Base-by-base conservation (phyloP, 1,140 invertebrate genomes). In the Euura saliciscinereae region DNA sequence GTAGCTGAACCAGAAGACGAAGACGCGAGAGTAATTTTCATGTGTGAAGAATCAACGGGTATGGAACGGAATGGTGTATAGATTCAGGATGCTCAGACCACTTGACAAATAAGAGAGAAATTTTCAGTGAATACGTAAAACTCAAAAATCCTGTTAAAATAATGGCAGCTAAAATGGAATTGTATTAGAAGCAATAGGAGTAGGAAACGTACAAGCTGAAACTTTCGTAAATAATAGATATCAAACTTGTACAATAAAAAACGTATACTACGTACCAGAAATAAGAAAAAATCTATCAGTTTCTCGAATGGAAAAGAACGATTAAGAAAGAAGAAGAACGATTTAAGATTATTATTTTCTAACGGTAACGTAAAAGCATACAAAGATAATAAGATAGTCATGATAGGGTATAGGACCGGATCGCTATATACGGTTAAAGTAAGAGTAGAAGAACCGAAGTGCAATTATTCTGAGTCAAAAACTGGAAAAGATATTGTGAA, bases 381-480 rank as follows among this genome's bases (percentile, higher is more conserved):
- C 46, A 51, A 6, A 51, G 46, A 51, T 7, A 51, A 11, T 51
- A 51, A 51, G 6, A 51, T 51, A 51, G 46, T 51, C 11, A 51
- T 51, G 46, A 51, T 51, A 7, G 46, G 46, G 46, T 11, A 51
- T 51, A 51, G 46, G 46, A 51, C 6, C 1, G 46, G 46, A 51
- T 51, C 46, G 6, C 11, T 51, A 51, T 51, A 51, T 11, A 51
- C 46, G 11, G 46, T 51, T 7, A 51, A 51, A 51, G 1, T 51
- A 51, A 6, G 11, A 11, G 11, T 51, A 51, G 46, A 51, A 7
- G 46, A 51, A 51, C 46, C 46, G 11, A 51, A 51, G 46, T 51
- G 46, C 46, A 51, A 51, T 51, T 51, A 51, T 11, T 51, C 46
- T 51, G 46, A 51, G 46, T 51, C 46, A 51, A 51, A 51, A 51